phyloP scores from a whole-genome alignment of 2,888 invertebrate genomes.

The Nowickia ferox region DNA sequence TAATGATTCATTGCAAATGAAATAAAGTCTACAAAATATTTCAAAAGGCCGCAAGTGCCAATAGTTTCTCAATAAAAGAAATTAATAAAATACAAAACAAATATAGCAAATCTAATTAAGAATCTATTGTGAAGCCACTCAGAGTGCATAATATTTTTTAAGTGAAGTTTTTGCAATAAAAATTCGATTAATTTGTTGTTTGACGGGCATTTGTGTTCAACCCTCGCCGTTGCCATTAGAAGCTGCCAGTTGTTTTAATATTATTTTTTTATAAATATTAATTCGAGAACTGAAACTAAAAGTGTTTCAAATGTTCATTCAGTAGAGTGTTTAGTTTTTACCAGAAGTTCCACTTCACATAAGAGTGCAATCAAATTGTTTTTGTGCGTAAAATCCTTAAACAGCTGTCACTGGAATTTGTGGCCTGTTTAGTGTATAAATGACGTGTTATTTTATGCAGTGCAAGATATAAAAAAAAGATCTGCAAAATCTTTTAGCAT shows the following conservation, averaged over 20 bases:
- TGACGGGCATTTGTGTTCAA: constrained; percentile 43
- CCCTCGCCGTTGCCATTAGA: constrained; percentile 15
- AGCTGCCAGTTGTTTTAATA: constrained; percentile 62
- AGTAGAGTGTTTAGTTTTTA: neutral
- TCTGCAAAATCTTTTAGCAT: neutral
- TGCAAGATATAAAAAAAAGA: neutral
- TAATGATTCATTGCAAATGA: constrained; percentile 21
- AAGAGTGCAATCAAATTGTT: neutral
- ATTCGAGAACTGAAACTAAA: constrained; percentile 1
- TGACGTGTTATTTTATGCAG: neutral
- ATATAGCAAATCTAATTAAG: constrained; percentile 10
- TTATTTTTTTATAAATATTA: neutral
- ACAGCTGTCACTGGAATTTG: constrained; percentile 30
- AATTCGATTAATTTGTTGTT: constrained; percentile 9
- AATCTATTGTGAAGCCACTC: neutral
- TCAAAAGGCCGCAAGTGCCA: constrained; percentile 36
- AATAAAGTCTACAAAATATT: neutral
- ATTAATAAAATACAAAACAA: neutral
- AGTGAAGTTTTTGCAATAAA: constrained; percentile 23
- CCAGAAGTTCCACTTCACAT: neutral
- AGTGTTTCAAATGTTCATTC: constrained; percentile 1
- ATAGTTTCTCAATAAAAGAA: constrained; percentile 26
- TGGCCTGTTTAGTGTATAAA: neutral
- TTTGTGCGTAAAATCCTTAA: constrained; percentile 14
- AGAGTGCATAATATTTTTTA: constrained; percentile 16